A percentile compares a stretch with the other conserved stretches of the same genome.
These are phyloP conservation scores for Eleutherodactylus coqui DNA, from an alignment of 2,797 vertebrate genomes.

Conservation along the genomic window DNA sequence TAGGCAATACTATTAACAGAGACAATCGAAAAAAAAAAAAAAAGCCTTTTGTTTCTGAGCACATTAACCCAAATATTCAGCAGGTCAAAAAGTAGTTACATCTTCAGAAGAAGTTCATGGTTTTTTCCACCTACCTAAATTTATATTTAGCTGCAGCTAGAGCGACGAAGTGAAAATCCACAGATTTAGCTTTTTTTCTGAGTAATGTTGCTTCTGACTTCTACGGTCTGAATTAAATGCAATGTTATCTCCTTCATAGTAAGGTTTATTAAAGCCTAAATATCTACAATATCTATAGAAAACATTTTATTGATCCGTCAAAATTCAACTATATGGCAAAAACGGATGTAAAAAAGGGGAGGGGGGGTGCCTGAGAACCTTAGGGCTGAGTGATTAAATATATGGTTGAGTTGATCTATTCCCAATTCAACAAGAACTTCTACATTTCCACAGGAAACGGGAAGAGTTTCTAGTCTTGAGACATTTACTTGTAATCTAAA, in stretches of 20 bases:
- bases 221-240: neutral
- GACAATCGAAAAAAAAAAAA: neutral
- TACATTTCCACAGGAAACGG: neutral
- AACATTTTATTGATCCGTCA: too few relatives aligned
- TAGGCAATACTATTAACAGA: constrained; percentile 17
- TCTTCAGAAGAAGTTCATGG: neutral
- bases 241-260: neutral
- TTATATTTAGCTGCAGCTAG: neutral
- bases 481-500: neutral
- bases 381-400: neutral
- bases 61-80: constrained; percentile 6
- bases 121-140: neutral
- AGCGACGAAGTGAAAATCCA: neutral
- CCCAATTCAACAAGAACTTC: neutral
- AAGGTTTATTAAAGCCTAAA: neutral
- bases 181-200: neutral
- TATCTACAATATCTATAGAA: neutral
- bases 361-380: too few relatives aligned
- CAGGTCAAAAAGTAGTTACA: neutral
- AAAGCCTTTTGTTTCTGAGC: neutral
- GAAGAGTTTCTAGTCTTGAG: neutral
- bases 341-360: too few relatives aligned
- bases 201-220: neutral
- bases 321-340: too few relatives aligned
- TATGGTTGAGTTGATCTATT: neutral